Evolutionary conservation across 2,797 vertebrate species (phyloP).

Genomic region (Alexandromys oeconomus): DNA sequence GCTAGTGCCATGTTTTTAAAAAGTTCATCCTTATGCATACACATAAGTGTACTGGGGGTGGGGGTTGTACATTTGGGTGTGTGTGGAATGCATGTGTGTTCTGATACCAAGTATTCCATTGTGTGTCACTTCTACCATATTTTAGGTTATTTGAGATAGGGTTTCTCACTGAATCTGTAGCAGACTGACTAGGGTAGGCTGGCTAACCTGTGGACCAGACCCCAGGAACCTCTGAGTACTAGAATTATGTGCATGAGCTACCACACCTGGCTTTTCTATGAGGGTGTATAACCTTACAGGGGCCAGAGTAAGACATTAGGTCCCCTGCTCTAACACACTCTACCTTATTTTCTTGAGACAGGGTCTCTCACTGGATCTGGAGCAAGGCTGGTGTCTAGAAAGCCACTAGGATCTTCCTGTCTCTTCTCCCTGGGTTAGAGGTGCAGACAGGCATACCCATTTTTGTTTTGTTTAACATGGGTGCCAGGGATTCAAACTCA

Average conservation of each 20-base stretch:
- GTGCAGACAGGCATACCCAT: not conserved
- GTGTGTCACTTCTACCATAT: not conserved
- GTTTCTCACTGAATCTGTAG: not conserved
- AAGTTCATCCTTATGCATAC: not conserved
- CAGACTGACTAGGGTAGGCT: not conserved
- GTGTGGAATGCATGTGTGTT: not conserved
- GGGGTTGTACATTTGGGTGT: not conserved
- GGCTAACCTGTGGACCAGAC: not conserved
- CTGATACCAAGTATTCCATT: not conserved
- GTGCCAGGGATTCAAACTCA: not conserved
- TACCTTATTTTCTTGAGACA: not conserved
- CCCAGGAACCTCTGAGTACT: not conserved
- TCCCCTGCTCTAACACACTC: not conserved
- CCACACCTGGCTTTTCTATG: not conserved
- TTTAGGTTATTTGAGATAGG: not conserved
- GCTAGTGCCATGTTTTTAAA: not conserved
- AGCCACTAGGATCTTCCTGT: not conserved
- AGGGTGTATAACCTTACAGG: not conserved
- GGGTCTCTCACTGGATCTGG: not conserved
- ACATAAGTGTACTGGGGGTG: not conserved
- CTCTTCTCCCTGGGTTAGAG: not conserved
- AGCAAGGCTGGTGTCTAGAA: not conserved
- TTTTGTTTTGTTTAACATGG: not conserved
- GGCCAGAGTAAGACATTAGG: not conserved
- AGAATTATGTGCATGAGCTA: not conserved